Base-by-base conservation (phyloP, 2,113 vertebrate genomes). In the Crotalus viridis region DNA sequence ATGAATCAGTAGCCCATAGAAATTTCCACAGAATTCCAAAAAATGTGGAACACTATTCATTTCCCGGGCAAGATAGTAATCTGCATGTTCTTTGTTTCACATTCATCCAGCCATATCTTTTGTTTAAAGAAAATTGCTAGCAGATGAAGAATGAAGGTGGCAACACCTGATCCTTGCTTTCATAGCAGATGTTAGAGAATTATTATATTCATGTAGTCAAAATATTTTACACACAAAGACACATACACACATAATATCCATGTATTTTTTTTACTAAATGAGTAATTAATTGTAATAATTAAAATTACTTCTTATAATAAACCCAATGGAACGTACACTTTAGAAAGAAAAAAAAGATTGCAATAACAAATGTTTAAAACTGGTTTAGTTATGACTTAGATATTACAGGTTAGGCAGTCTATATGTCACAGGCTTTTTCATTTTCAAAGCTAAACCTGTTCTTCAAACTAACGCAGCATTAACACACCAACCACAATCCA, bases 391-490 rank as follows among this genome's bases (percentile, higher is more conserved):
- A 92, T 10, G 22, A 43, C 52, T 69, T 56, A 81, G 33, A 57
- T 26, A 4, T 81, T 89, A 48, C 39, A 81, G 57, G 33, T 57
- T 9, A 51, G 33, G 48, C 13, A 61, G 15, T 8, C 33, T 43
- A 88, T 43, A 51, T 39, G 64, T 43, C 24, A 57, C 21, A 28
- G 0, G 7, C 55, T 26, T 48, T 48, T 33, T 19, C 51, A 43
- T 87, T 87, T 89, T 87, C 85, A 51, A 87, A 51, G 85, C 24
- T 91, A 87, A 91, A 5, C n/a, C 92, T 81, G 7, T 92, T 92
- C 26, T 90, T 59, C 28, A 93, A 94, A 89, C 57, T 85, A 85
- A 43, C 74, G 12, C 26, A 89, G 54, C 22, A 89, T 12, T 85
- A 57, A 85, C 26, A 59, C 74, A 52, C 6, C 52, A 93, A 85